Evolutionary conservation across 2,113 vertebrate genomes (phyloP), one percentile per base, ranked within the genome.

Genomic region (Tupaia tana): DNA sequence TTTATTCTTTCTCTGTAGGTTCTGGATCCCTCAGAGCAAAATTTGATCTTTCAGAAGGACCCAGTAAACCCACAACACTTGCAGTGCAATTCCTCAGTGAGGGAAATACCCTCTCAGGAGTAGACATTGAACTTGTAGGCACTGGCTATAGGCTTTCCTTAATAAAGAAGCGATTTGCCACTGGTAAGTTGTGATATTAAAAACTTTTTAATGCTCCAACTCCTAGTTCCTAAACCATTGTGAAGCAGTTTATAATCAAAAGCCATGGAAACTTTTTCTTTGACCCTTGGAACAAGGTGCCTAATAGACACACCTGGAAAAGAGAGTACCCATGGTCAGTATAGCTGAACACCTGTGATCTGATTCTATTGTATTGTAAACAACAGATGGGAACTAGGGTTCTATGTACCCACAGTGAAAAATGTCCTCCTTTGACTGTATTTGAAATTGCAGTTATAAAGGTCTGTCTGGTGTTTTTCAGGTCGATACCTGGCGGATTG

Each of bases 401-500:
- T 96, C 63, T 93, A 31, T 85, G 29, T 93, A n/a, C n/a, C n/a
- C 20, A 70, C 80, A 88, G 13, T 85, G 27, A 79, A 29, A 85
- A 90, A 34, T 71, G 59, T 77, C 58, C 29, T 89, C 70, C 25
- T 94, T 13, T 61, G 86, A 81, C 52, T 43, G n/a, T 74, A 58
- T 29, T 80, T 81, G 89, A 71, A 83, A 25, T 82, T 81, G 9
- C 97, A 94, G 97, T 61, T 91, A 16, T 54, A 92, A 84, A 96
- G 89, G 78, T 19, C 0, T 84, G 78, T 59, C 93, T 98, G 86
- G 78, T 98, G n/a, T 98, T 97, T 98, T 98, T 79, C 96, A 99
- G 99, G 99, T 89, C 99, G 99, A 34, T 99, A 99, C 93, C 99
- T 99, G 99, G 99, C 99, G 69, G 99, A 99, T 97, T 99, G 98